Evolutionary conservation across 2,888 invertebrate genomes (phyloP).

Genomic region (Meteorus cinctellus): DNA sequence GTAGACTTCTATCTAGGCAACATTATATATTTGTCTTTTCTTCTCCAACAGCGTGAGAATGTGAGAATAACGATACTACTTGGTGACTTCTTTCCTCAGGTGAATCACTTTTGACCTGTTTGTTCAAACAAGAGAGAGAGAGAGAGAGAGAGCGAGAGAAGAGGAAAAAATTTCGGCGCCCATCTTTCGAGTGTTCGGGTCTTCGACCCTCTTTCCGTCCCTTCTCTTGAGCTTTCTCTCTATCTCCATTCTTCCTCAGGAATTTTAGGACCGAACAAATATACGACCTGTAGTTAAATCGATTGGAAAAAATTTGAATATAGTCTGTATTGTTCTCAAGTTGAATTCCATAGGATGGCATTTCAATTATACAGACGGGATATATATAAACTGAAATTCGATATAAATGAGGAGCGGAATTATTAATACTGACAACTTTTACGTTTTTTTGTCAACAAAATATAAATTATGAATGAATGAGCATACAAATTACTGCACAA

Average conservation of each 20-base stretch:
- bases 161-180: background rate
- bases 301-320: background rate
- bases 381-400: background rate
- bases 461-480: background rate
- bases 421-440: too few relatives aligned
- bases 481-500: background rate
- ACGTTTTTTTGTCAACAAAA: background rate
- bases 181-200: slow-evolving; percentile 29
- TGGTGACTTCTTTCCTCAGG: slow-evolving; percentile 10
- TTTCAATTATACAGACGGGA: background rate
- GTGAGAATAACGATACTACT: background rate
- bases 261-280: background rate
- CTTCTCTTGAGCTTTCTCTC: background rate
- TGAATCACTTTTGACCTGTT: slow-evolving; percentile 17
- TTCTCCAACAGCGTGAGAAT: background rate
- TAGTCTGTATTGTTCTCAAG: background rate
- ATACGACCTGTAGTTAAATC: background rate
- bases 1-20: background rate
- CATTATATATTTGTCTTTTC: background rate
- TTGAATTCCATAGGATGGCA: background rate
- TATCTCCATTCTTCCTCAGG: background rate
- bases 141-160: background rate
- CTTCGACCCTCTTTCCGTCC: slow-evolving; percentile 31
- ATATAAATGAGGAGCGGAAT: too few relatives aligned
- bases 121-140: background rate